Evolutionary conservation across 2,113 vertebrate genomes (phyloP), one percentile per base, ranked within the genome.

Genomic region (Toxostoma redivivum): DNA sequence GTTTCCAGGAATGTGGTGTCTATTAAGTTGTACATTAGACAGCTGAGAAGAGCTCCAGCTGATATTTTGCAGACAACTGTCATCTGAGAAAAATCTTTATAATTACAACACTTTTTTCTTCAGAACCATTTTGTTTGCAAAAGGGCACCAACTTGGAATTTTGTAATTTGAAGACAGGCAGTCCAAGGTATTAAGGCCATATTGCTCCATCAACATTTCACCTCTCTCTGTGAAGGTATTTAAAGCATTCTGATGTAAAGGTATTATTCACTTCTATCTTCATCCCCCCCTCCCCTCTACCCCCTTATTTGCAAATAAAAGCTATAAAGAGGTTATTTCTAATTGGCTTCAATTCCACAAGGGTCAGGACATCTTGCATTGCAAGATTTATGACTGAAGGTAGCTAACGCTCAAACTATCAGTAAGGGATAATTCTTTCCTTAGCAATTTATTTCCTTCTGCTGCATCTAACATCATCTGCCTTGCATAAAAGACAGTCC

Each of bases 31-130:
- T 77, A 57, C 33, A 33, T 30, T 15, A 92, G 73, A 94, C 91
- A 92, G 54, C 23, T 64, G 61, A 92, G 90, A 93, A 79, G 28
- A 95, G 25, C 5, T 37, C 42, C 47, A 91, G 83, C 85, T 92
- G 94, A 93, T 97, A 94, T 74, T 92, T 91, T 94, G 25, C 54
- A 88, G 76, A 58, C 20, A 95, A 86, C 74, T 91, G 70, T 60
- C 77, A 95, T 72, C 64, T 69, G 86, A 91, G 7, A 21, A 61
- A 95, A 87, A 60, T 48, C 60, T 91, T 72, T 79, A 76, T 87
- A 93, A 95, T 74, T 83, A 31, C 15, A 84, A 27, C 21, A 56
- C 5, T 25, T 13, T 51, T 37, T 19, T 21, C 7, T 38, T 72
- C 44, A 31, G 8, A 74, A 28, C 4, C 15, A 78, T 91, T 95